Conservation (phyloP, 1,140 invertebrate genomes). For the Lepidotrigona ventralis region DNA sequence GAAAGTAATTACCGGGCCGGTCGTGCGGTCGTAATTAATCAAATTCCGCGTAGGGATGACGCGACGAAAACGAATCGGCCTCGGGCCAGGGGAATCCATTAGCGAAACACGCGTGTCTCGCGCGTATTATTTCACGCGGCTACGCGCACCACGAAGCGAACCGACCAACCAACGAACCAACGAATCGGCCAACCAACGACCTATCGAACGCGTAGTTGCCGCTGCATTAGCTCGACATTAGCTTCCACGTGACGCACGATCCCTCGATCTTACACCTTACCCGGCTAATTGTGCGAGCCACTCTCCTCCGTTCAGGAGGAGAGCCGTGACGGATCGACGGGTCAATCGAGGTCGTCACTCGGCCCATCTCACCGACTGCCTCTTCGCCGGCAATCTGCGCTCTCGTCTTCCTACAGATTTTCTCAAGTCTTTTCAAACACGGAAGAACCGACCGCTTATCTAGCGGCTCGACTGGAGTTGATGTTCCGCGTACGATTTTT, state of each 20-base stretch:
- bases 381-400: constrained; percentile 27
- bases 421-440: constrained; percentile 48
- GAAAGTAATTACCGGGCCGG: constrained; percentile 75
- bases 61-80: constrained; percentile 74
- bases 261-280: constrained; percentile 61
- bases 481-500: not conserved
- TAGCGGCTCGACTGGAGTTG: not conserved
- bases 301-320: constrained; percentile 42
- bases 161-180: not conserved
- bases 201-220: constrained; percentile 12
- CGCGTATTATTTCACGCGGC: constrained; percentile 58
- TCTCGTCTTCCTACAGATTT: constrained; percentile 33
- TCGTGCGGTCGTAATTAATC: constrained; percentile 74
- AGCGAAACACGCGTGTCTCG: constrained; percentile 70
- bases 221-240: constrained; percentile 54
- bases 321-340: constrained; percentile 64
- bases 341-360: constrained; percentile 67
- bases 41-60: constrained; percentile 75
- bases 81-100: constrained; percentile 73
- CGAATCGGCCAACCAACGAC: not conserved
- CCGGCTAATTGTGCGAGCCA: constrained; percentile 62
- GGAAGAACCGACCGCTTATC: constrained; percentile 43
- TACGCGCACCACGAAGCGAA: not conserved
- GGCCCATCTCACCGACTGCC: constrained; percentile 53
- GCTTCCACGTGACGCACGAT: constrained; percentile 66